Evolutionary conservation across 2,797 vertebrate species (phyloP), one percentile per base, ranked within the genome.

Genomic region (Philypnodon macrostomus): DNA sequence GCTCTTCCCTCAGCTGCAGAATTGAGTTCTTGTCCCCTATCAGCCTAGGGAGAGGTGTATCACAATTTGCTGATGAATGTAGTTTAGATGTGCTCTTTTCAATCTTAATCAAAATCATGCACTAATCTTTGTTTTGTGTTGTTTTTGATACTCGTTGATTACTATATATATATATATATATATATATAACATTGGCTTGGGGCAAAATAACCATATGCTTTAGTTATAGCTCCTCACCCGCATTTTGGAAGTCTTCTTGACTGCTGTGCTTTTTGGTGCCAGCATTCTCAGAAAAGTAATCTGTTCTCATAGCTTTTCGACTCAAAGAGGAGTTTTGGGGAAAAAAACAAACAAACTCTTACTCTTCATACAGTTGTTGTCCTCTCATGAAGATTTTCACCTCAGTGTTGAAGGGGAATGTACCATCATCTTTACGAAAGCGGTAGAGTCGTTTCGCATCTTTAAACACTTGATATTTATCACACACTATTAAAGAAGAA

Each of bases 381-480:
- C 92, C 92, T 42, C 90, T 58, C 76, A 91, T 57, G 71, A 94
- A 93, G 63, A 93, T 83, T 72, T 93, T 95, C 67, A 93, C 88
- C 2, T 94, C 91, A 29, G 80, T 89, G 4, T 81, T 93, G 51
- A 92, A 92, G 0, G 90, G 89, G 74, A 94, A 92, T 7, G 94
- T 95, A 8, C 92, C 93, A 0, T 96, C 93, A 0, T 95, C 94
- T 66, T 92, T 91, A 36, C 92, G 89, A 73, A 96, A 96, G 53
- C 94, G 90, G 51, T 95, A 95, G 14, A 95, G 84, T 47, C 93
- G 83, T 68, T 93, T 93, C 60, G 90, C 91, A 2, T 96, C 93
- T 77, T 93, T 93, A 80, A 93, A 92, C 7, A 87, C 67, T 0
- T 75, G 69, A 71, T 89, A 88, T 64, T 94, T 91, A 1, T 96